phyloP scores from a whole-genome alignment of 2,113 vertebrate genomes.

The Gracilinanus agilis region DNA sequence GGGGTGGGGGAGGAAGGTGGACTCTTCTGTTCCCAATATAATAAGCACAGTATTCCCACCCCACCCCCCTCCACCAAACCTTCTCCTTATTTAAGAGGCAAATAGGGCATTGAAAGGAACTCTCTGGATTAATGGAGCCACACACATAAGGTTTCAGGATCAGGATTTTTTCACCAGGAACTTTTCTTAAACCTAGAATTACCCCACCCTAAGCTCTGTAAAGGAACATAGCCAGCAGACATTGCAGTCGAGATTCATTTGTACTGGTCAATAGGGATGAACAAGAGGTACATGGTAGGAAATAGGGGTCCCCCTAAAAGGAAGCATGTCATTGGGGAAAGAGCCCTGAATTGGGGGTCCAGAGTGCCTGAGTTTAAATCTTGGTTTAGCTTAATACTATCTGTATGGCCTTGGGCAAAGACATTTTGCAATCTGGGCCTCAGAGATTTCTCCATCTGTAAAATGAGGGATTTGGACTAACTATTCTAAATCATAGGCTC shows the following conservation, averaged over 20 bases:
- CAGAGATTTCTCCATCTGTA: neutral
- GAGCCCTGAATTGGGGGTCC: neutral
- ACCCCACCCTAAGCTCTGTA: neutral
- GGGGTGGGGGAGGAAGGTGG: conserved; percentile 1
- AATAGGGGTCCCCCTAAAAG: neutral
- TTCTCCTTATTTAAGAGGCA: conserved; percentile 81
- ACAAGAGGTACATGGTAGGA: neutral
- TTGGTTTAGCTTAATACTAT: neutral
- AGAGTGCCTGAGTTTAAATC: neutral
- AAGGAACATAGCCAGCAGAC: neutral
- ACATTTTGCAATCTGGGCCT: neutral
- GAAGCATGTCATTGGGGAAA: neutral
- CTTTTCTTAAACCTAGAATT: neutral
- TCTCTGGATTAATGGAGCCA: conserved; percentile 79
- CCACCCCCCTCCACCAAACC: conserved; percentile 54
- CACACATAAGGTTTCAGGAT: conserved; percentile 70
- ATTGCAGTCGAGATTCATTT: neutral
- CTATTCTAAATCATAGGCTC: neutral
- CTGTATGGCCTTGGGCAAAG: neutral
- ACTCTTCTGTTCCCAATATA: conserved; percentile 76
- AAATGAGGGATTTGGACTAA: neutral
- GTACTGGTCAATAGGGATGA: neutral
- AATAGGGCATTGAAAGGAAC: conserved; percentile 70
- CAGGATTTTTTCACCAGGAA: conserved; percentile 69
- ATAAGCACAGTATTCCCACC: conserved; percentile 56